Percentiles rank a stretch among this genome's conserved stretches.
Evolutionary conservation across 2,797 vertebrate genomes (phyloP).

Genomic region (Oophaga sylvatica): DNA sequence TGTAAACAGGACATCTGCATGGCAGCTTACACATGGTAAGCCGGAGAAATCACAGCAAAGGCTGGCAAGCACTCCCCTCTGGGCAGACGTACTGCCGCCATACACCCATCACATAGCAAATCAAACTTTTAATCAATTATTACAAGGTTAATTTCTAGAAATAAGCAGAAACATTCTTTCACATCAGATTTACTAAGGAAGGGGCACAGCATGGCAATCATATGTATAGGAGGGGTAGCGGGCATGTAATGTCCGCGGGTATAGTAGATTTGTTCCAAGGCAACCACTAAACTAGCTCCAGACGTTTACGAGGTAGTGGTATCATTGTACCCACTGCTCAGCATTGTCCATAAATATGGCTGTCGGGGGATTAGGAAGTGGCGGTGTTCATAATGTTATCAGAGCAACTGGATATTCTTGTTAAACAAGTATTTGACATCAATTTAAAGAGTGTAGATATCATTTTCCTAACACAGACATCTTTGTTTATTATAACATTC

Average conservation of each 20-base stretch:
- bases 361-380: background rate
- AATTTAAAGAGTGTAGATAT: no score
- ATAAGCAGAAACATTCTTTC: background rate
- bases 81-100: background rate
- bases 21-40: conserved; percentile 12
- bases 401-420: no score
- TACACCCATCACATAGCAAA: conserved; percentile 5
- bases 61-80: background rate
- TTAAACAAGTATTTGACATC: no score
- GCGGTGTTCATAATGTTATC: no score
- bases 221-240: background rate
- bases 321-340: no score
- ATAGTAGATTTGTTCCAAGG: background rate
- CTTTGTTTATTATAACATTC: no score
- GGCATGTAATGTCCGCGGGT: no score
- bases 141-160: background rate
- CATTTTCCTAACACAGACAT: no score
- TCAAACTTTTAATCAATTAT: background rate
- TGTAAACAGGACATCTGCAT: conserved; percentile 16
- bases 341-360: no score
- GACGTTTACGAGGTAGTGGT: background rate
- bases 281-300: background rate
- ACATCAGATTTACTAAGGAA: background rate
- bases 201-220: background rate
- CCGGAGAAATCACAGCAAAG: conserved; percentile 12